Base-by-base conservation (phyloP, 37 sponge, comb jelly and placozoan genomes). In the Eunapius fragilis region DNA sequence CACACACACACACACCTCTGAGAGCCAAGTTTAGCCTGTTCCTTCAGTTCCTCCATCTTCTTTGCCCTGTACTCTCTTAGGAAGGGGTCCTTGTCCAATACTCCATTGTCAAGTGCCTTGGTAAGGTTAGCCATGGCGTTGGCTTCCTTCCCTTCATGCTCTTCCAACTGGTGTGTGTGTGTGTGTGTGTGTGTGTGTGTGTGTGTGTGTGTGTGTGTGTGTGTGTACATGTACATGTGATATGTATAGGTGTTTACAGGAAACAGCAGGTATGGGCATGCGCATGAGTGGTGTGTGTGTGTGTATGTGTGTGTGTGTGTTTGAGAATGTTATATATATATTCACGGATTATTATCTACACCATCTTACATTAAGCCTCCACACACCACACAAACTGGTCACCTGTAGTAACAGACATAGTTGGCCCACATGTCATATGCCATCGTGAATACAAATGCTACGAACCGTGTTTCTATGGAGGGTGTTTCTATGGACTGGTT, bases 11-110 rank as follows among this genome's bases (percentile, higher is more conserved):
- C 50, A 79, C 27, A 87, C 87, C 87, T 73, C 68, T 67, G 35
- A 33, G 68, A 25, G 25, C 87, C 87, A 22, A 74, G 33, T 14
- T 88, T 88, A 0, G 88, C 80, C 68, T 90, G 91, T 9, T 87
- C 79, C 36, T 93, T 93, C 72, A 93, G 27, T 48, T 93, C 88
- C 32, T 81, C 76, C 30, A 93, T 30, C 31, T 88, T 80, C 75
- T 85, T 80, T 38, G 90, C 91, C 45, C 88, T 69, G 74, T 93
- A 93, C 31, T 89, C 76, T 67, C 80, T 73, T 1, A 93, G 26
- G 84, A 93, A 93, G 14, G 90, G 90, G 45, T 90, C 90, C 50
- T 80, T 31, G 33, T 72, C 81, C 74, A 85, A 37, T 2, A 80
- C 67, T 0, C 85, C 79, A 13, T 85, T 81, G 70, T 90, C 86